These are phyloP conservation scores for Calyptomena viridis DNA, from an alignment of 2,113 vertebrate species.

Conservation along the genomic window DNA sequence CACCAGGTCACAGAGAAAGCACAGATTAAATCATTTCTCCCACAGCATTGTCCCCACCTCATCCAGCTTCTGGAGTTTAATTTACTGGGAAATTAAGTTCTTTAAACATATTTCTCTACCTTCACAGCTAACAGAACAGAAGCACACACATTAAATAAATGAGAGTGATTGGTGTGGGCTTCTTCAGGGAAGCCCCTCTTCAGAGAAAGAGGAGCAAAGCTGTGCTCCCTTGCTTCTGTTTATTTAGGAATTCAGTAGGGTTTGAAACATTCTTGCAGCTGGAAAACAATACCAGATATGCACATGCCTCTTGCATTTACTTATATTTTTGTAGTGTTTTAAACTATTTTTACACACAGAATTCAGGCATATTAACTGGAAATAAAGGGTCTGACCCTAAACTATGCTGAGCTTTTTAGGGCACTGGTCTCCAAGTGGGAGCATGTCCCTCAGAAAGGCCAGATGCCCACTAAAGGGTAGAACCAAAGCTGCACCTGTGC, in stretches of 20 bases:
- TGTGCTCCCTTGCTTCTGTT: not conserved
- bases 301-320: not conserved
- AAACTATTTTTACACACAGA: not conserved
- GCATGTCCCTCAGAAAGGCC: not conserved
- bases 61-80: not conserved
- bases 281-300: not conserved
- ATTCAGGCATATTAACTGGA: not conserved
- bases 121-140: not conserved
- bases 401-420: accelerated
- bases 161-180: not conserved
- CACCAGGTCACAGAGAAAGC: not conserved
- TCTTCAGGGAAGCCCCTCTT: not conserved
- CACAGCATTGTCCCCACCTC: not conserved
- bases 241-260: not conserved
- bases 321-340: not conserved
- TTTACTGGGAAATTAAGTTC: not conserved
- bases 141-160: not conserved
- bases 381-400: not conserved
- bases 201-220: not conserved
- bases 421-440: not conserved
- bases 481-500: not conserved
- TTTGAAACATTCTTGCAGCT: not conserved
- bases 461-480: not conserved
- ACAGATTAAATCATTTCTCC: not conserved
- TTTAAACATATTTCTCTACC: not conserved